Conservation (phyloP, 2,888 invertebrate genomes). For the Formica aserva region DNA sequence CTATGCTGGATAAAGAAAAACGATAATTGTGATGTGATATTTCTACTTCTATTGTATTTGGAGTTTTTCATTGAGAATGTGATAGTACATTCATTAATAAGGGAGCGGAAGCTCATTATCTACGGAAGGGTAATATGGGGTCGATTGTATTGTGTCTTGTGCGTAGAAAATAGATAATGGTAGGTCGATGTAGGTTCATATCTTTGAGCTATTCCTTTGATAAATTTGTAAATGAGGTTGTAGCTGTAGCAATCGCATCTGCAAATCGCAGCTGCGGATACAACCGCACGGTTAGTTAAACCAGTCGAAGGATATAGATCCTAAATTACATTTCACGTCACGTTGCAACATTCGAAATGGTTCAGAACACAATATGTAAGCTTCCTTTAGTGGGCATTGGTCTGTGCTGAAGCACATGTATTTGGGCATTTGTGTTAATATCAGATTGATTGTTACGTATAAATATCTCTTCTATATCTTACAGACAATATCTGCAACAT, state of each 20-base stretch:
- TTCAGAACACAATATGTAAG: neutral
- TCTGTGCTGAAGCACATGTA: neutral
- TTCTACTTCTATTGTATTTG: neutral
- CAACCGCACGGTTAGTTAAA: conserved; percentile 33
- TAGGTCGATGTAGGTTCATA: neutral
- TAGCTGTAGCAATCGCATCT: conserved; percentile 28
- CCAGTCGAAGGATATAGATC: conserved; percentile 50
- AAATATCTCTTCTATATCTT: neutral
- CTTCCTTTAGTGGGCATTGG: neutral
- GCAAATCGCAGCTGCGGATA: conserved; percentile 37
- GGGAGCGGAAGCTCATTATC: conserved; percentile 35
- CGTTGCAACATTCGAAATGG: conserved; percentile 44
- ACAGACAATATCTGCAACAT: neutral
- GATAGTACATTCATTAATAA: conserved; percentile 23
- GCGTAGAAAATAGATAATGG: conserved; percentile 17
- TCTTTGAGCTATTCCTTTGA: conserved; percentile 64
- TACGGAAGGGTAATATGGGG: neutral
- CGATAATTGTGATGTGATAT: neutral
- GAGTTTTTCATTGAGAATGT: neutral
- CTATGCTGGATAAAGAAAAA: neutral
- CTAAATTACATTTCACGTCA: conserved; percentile 6
- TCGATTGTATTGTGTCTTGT: conserved; percentile 2
- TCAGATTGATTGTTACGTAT: conserved; percentile 14
- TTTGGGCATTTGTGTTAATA: conserved; percentile 16
- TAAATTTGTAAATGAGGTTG: conserved; percentile 59